These are phyloP conservation scores for Octodon degus DNA, from an alignment of 2,113 vertebrate genomes.

Conservation along the genomic window DNA sequence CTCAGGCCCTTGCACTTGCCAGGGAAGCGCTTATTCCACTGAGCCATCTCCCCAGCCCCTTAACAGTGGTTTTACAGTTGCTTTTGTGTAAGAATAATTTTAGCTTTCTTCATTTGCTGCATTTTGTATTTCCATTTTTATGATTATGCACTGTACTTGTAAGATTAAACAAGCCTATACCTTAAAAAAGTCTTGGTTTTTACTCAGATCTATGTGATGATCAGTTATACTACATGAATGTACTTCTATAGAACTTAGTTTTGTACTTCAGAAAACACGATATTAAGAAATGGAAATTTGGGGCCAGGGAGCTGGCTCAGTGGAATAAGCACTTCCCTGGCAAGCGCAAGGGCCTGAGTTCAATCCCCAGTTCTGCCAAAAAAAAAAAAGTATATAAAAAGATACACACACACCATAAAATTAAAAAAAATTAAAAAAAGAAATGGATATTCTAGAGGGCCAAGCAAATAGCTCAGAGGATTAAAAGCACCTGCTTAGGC, in stretches of 20 bases:
- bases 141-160: not conserved
- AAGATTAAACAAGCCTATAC: constrained; percentile 1
- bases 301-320: too few relatives aligned
- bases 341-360: too few relatives aligned
- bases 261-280: not conserved
- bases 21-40: too few relatives aligned
- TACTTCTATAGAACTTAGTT: not conserved
- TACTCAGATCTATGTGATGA: not conserved
- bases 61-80: not conserved
- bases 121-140: not conserved
- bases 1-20: too few relatives aligned
- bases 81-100: not conserved
- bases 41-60: too few relatives aligned
- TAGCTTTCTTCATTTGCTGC: not conserved
- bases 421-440: too few relatives aligned
- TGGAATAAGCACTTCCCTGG: too few relatives aligned
- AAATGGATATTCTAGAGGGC: not conserved
- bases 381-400: too few relatives aligned
- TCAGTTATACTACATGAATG: not conserved
- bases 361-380: too few relatives aligned
- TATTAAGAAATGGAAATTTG: not conserved
- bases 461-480: too few relatives aligned
- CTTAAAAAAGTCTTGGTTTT: not conserved
- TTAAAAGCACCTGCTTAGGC: too few relatives aligned
- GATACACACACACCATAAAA: too few relatives aligned